Percentiles rank a stretch among this genome's conserved stretches.
Conservation (phyloP, 1,140 invertebrate species). For the Leptoteleia sp. region DNA sequence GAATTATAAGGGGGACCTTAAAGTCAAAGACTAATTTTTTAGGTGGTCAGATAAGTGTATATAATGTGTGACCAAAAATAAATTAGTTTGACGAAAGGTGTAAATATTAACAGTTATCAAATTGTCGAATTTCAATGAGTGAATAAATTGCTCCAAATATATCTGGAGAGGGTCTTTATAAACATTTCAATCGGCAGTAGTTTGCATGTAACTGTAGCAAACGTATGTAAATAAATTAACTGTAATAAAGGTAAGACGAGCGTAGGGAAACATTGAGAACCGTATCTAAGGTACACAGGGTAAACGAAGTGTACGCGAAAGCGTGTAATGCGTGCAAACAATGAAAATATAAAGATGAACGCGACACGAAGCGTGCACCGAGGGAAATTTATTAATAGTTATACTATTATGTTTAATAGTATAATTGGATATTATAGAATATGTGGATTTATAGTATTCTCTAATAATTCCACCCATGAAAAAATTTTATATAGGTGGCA, state of each 20-base stretch:
- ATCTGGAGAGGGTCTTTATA: not conserved
- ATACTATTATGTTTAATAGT: no score
- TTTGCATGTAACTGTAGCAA: not conserved
- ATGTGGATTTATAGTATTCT: no score
- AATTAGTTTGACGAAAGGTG: no score
- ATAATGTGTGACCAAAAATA: not conserved
- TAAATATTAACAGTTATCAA: no score
- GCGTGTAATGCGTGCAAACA: constrained; percentile 47
- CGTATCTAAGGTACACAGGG: constrained; percentile 12
- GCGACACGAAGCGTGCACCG: constrained; percentile 30
- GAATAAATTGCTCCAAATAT: not conserved
- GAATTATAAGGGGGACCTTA: no score
- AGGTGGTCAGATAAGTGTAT: no score
- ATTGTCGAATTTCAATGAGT: constrained; percentile 6
- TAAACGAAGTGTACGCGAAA: constrained; percentile 4
- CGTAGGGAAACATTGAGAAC: constrained; percentile 1
- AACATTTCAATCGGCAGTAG: constrained; percentile 4
- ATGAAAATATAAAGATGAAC: constrained; percentile 48
- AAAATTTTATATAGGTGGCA: no score
- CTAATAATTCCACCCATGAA: no score
- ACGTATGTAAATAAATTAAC: constrained; percentile 4
- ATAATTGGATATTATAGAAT: no score
- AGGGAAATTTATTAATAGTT: no score
- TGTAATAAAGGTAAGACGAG: constrained; percentile 14
- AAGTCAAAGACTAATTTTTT: no score